Percentiles rank a stretch among this genome's conserved stretches.
These are phyloP conservation scores for Mechanitis messenoides DNA, from an alignment of 2,888 invertebrate genomes.

Conservation along the genomic window DNA sequence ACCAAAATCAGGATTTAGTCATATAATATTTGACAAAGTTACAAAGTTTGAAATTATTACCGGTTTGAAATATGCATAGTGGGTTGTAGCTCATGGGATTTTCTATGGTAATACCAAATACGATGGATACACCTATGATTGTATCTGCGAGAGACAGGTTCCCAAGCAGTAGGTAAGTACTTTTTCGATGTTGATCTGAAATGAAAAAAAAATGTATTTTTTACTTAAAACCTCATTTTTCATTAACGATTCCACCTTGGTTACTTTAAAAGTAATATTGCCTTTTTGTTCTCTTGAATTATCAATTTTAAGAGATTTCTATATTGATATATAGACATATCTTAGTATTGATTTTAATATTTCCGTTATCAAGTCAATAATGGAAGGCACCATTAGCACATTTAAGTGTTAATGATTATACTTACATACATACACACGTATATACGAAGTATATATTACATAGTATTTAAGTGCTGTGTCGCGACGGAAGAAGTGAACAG, in stretches of 20 bases:
- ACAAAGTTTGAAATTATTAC: constrained; percentile 38
- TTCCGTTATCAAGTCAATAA: not conserved
- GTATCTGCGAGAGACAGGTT: constrained; percentile 81
- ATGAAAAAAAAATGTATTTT: constrained; percentile 22
- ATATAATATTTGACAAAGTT: no score
- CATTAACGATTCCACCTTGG: no score
- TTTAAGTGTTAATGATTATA: not conserved
- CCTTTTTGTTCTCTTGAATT: no score
- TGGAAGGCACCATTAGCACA: not conserved
- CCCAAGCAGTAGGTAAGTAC: constrained; percentile 80
- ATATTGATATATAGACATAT: no score
- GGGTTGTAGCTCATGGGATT: constrained; percentile 47
- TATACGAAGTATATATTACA: not conserved
- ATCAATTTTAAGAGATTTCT: no score
- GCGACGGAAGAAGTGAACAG: no score
- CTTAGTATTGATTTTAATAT: not conserved
- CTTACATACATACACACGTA: not conserved
- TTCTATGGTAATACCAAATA: constrained; percentile 66
- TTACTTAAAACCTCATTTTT: not conserved
- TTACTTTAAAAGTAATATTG: no score
- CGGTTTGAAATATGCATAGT: constrained; percentile 62
- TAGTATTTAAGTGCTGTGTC: not conserved
- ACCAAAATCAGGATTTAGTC: no score
- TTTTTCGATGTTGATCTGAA: constrained; percentile 78
- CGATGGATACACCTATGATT: constrained; percentile 77